Base-by-base conservation (phyloP, 2,888 invertebrate species). In the Drosophila longiperda region DNA sequence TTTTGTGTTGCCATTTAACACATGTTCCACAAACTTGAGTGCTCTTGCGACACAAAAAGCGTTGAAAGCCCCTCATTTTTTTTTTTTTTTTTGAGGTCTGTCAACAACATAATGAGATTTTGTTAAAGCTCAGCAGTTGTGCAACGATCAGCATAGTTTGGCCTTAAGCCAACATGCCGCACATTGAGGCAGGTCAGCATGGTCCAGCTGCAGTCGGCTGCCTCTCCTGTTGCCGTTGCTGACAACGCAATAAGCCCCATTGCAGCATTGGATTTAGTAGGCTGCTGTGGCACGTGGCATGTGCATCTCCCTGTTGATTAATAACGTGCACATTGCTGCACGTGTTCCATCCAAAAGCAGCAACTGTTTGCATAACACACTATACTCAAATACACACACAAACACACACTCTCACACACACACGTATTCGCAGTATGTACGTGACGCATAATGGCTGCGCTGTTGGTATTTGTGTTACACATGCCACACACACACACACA, bases 101-200 rank as follows among this genome's bases (percentile, higher is more conserved):
- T 87, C 87, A 80, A 84, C 85, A 82, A 68, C 79, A 82, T 85
- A 86, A 89, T 87, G 78, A 87, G 87, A 80, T 86, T 86, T 66
- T 57, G 49, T 49, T 57, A 71, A 45, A 71, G 57, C 55, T 66
- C 45, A 26, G 66, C 64, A 78, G 71, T 78, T 78, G 81, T 81
- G 82, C 81, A 76, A 78, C 78, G 80, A 70, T 69, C 64, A 53
- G 70, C 73, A 70, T 49, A 73, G 29, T 58, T 59, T 45, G 45
- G 76, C 65, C 40, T 53, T 60, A 75, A 75, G 78, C 54, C 78
- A 80, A 65, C 42, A 62, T 75, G 81, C 68, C 61, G 69, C 72
- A 80, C 62, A 60, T 57, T 65, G 66, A 45, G 66, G 79, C 75
- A 36, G 23, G 38, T 50, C 40, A 5, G n/a, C 40, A 20, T 58